Evolutionary conservation across 2,888 invertebrate species (phyloP).

Genomic region (Pharmacophagus antenor): DNA sequence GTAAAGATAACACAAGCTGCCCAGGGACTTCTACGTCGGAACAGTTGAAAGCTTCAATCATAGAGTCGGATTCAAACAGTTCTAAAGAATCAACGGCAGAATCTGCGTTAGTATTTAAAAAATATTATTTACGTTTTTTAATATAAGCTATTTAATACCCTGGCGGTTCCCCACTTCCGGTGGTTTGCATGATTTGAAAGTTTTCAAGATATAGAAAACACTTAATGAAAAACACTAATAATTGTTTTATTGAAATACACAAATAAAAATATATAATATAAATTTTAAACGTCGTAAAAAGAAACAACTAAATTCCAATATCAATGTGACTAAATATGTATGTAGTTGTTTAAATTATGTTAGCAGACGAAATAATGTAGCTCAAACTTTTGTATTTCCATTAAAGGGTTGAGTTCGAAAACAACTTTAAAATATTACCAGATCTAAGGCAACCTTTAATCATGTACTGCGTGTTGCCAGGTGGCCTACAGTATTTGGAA

Average conservation of each 20-base stretch:
- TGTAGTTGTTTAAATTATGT: too few relatives aligned
- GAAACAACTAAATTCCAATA: too few relatives aligned
- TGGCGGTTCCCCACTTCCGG: too few relatives aligned
- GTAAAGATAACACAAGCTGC: constrained; percentile 30
- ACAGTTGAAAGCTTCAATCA: constrained; percentile 11
- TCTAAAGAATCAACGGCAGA: constrained; percentile 11
- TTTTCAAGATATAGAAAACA: too few relatives aligned
- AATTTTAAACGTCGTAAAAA: too few relatives aligned
- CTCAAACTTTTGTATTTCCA: not conserved
- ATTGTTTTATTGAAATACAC: too few relatives aligned
- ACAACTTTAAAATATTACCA: constrained; percentile 40
- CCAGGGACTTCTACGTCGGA: constrained; percentile 23
- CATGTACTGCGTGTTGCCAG: constrained; percentile 77
- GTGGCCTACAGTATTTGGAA: constrained; percentile 81
- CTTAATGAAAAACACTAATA: too few relatives aligned
- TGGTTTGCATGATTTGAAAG: too few relatives aligned
- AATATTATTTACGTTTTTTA: too few relatives aligned
- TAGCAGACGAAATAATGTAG: not conserved
- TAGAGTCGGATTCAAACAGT: constrained; percentile 8
- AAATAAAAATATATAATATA: too few relatives aligned
- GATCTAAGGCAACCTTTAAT: constrained; percentile 52
- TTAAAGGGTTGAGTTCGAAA: not conserved
- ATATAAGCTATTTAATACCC: too few relatives aligned
- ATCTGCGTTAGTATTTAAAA: constrained; percentile 10
- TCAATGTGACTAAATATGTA: too few relatives aligned